Percentiles rank a stretch among this genome's conserved stretches.
These are phyloP conservation scores for Artibeus jamaicensis DNA, from an alignment of 2,797 vertebrate genomes.

Conservation along the genomic window DNA sequence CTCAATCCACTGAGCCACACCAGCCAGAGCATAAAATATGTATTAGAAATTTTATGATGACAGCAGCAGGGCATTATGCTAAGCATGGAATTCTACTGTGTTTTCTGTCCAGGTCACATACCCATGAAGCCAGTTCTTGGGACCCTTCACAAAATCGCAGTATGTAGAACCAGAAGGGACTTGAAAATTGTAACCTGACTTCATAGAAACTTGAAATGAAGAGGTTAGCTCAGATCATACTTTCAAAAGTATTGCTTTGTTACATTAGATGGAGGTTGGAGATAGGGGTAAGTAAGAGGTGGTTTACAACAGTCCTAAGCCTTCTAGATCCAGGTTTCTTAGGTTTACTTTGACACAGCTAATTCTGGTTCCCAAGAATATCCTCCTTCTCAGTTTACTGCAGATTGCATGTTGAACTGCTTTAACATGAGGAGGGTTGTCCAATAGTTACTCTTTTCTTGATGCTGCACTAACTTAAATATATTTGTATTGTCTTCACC, in stretches of 20 bases:
- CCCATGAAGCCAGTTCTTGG: background rate
- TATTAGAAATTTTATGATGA: background rate
- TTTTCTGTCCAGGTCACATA: too few species aligned
- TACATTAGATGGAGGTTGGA: background rate
- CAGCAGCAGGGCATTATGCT: background rate
- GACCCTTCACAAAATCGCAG: background rate
- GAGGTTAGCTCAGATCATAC: background rate
- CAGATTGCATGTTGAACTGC: background rate
- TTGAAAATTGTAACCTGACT: background rate
- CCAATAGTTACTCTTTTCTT: background rate
- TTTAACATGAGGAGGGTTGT: background rate
- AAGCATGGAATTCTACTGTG: background rate
- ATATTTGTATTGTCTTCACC: background rate
- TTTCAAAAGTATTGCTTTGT: background rate
- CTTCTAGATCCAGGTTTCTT: background rate
- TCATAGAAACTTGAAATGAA: background rate
- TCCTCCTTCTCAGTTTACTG: background rate
- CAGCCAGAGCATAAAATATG: background rate
- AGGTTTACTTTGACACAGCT: background rate
- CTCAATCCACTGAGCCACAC: background rate
- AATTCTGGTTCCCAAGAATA: background rate
- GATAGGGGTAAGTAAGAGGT: rapidly evolving
- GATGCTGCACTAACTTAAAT: background rate
- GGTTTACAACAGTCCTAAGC: background rate
- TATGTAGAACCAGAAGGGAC: background rate